Conservation (phyloP, 1,140 invertebrate genomes). For the Proctacanthus coquilletti region DNA sequence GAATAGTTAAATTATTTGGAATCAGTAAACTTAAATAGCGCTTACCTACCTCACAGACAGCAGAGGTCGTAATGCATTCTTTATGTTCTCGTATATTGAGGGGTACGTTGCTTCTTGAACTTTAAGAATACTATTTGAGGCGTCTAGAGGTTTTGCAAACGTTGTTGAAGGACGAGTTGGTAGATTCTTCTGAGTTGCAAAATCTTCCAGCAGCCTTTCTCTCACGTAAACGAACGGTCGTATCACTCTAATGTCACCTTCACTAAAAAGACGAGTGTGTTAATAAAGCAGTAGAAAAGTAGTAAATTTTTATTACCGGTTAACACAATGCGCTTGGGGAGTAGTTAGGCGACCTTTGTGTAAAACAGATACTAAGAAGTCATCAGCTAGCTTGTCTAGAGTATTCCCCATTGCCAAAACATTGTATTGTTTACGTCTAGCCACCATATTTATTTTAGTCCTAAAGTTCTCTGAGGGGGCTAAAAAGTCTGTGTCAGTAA, state of each 20-base stretch:
- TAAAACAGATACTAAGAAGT: conserved; percentile 69
- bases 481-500: background rate
- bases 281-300: conserved; percentile 9
- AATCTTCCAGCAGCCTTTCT: conserved; percentile 53
- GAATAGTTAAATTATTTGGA: background rate
- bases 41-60: background rate
- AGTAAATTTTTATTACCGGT: conserved; percentile 34
- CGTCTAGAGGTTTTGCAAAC: conserved; percentile 10
- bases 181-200: conserved; percentile 49
- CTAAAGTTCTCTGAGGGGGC: background rate
- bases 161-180: conserved; percentile 35
- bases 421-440: conserved; percentile 62
- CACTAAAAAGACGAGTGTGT: no score
- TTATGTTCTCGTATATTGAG: conserved; percentile 4
- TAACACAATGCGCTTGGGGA: conserved; percentile 69
- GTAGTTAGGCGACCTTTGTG: conserved; percentile 62
- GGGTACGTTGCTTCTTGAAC: conserved; percentile 4
- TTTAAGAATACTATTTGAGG: conserved; percentile 19
- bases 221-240: conserved; percentile 77
- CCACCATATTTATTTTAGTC: conserved; percentile 47
- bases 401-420: conserved; percentile 76
- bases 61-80: conserved; percentile 2
- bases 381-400: conserved; percentile 70
- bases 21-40: background rate
- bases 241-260: conserved; percentile 67